Evolutionary conservation across 1,140 invertebrate species (phyloP).

Genomic region (Plodia interpunctella): DNA sequence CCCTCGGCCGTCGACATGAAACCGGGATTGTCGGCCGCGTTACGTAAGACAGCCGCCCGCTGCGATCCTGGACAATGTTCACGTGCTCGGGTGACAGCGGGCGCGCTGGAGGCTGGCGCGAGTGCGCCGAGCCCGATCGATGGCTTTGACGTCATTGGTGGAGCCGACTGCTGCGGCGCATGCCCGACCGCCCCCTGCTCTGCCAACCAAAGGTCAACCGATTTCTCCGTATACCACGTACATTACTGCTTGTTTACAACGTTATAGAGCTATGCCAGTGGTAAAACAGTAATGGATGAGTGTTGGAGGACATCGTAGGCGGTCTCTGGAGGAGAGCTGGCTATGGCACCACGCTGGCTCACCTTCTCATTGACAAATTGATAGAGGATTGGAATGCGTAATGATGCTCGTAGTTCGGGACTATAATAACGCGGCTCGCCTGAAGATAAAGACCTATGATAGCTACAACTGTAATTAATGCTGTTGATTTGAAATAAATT

Average conservation of each 20-base stretch:
- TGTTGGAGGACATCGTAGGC: constrained; percentile 26
- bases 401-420: constrained; percentile 3
- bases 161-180: constrained; percentile 35
- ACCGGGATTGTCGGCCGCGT: constrained; percentile 34
- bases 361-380: constrained; percentile 58
- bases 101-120: constrained; percentile 23
- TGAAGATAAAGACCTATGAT: neutral
- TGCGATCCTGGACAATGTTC: constrained; percentile 20
- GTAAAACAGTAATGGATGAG: constrained; percentile 9
- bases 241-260: constrained; percentile 17
- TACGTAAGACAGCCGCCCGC: constrained; percentile 37
- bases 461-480: no score
- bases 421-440: neutral
- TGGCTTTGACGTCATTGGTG: constrained; percentile 64
- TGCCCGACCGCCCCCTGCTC: constrained; percentile 30
- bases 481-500: no score
- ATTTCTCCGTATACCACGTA: constrained; percentile 12
- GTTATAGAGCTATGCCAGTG: neutral
- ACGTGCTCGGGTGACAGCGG: constrained; percentile 54
- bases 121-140: constrained; percentile 44
- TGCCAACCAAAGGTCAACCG: constrained; percentile 4
- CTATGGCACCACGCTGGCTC: constrained; percentile 22
- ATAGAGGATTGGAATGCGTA: constrained; percentile 38
- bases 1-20: constrained; percentile 42
- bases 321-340: neutral